Evolutionary conservation across 1,140 invertebrate species (phyloP).

Genomic region (Brachionus calyciflorus): DNA sequence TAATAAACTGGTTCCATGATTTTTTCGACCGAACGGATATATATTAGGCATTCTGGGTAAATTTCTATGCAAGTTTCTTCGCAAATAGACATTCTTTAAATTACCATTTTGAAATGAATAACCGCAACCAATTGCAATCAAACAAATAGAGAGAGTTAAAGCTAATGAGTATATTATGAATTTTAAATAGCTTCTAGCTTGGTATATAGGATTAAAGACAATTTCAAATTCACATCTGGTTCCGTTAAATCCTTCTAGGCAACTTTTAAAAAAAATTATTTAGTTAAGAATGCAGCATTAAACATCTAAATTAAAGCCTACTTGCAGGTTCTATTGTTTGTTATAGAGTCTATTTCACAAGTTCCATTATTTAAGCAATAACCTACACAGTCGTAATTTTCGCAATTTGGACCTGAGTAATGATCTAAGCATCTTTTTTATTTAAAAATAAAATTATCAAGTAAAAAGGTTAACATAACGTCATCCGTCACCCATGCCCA

Average conservation of each 20-base stretch:
- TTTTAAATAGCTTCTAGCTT: slow-evolving; percentile 2
- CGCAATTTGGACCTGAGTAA: neutral
- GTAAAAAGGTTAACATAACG: no score
- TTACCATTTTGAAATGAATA: slow-evolving; percentile 13
- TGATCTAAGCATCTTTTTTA: neutral
- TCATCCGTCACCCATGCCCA: no score
- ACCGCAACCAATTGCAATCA: neutral
- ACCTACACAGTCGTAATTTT: neutral
- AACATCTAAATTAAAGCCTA: neutral
- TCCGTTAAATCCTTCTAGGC: slow-evolving; percentile 1
- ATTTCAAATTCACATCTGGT: slow-evolving; percentile 12
- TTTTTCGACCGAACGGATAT: neutral
- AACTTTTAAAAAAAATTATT: neutral
- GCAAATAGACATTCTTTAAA: neutral
- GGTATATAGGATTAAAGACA: neutral
- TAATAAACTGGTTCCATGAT: neutral
- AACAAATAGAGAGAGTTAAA: neutral
- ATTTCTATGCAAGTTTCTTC: no score
- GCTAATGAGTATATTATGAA: slow-evolving; percentile 5
- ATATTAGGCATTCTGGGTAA: no score
- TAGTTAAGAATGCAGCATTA: neutral
- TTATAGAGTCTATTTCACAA: neutral
- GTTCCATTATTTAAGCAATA: slow-evolving; percentile 25
- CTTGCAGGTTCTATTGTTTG: neutral
- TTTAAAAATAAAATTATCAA: neutral